phyloP scores from a whole-genome alignment of 2,888 invertebrate genomes.

The Acheta domesticus region DNA sequence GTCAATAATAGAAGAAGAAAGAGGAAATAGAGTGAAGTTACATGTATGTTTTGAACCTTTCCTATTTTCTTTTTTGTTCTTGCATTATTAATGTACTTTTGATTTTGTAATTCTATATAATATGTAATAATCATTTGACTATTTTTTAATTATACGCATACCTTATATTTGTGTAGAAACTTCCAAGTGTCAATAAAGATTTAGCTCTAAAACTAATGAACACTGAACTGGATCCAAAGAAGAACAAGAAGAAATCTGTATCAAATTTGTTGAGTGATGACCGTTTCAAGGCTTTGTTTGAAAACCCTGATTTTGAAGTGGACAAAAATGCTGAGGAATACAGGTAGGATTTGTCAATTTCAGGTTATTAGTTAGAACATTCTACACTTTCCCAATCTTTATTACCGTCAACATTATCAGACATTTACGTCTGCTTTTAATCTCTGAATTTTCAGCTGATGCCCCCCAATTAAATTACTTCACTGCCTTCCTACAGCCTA shows the following conservation, averaged over 20 bases:
- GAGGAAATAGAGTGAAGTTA: constrained; percentile 67
- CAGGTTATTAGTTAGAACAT: neutral
- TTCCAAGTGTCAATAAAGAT: constrained; percentile 87
- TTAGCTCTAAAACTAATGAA: constrained; percentile 82
- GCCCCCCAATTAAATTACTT: too few species aligned
- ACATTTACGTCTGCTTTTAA: too few species aligned
- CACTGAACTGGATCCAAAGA: constrained; percentile 54
- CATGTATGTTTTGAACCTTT: constrained; percentile 49
- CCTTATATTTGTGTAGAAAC: constrained; percentile 52
- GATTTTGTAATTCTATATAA: neutral
- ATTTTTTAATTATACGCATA: neutral
- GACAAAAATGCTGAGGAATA: constrained; percentile 85
- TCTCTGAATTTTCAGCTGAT: too few species aligned
- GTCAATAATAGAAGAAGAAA: constrained; percentile 82
- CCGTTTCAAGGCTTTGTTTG: constrained; percentile 86
- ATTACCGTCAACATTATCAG: neutral
- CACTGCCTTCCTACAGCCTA: too few species aligned
- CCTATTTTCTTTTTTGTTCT: neutral
- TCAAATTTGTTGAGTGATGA: constrained; percentile 74
- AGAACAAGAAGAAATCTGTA: constrained; percentile 55
- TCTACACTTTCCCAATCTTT: neutral
- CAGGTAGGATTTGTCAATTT: constrained; percentile 45
- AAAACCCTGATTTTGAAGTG: constrained; percentile 88
- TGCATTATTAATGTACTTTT: neutral
- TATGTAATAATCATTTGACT: neutral